A percentile compares a stretch with the other conserved stretches of the same genome.
Evolutionary conservation across 2,797 vertebrate genomes (phyloP).

Genomic region (Esox lucius): DNA sequence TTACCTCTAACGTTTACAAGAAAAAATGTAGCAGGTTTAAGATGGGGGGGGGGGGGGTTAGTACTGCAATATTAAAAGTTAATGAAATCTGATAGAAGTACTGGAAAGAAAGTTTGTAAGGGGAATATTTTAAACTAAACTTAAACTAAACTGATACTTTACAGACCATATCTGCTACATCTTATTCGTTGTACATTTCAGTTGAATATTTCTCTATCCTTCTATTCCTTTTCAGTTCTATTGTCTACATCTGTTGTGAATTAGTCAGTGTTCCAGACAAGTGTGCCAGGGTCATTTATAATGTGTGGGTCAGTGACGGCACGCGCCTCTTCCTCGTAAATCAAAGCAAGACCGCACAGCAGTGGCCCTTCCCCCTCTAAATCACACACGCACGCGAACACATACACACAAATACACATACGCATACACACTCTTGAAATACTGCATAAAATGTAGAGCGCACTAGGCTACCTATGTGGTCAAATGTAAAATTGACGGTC

Average conservation of each 20-base stretch:
- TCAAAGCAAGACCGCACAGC: conserved; percentile 33
- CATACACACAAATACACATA: no score
- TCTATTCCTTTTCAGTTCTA: background rate
- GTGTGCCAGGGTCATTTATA: conserved; percentile 44
- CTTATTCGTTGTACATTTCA: no score
- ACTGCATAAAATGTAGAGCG: background rate
- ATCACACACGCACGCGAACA: conserved; percentile 14
- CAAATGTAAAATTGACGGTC: no score
- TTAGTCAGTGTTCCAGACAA: conserved; percentile 31
- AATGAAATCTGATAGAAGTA: no score
- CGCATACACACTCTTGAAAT: conserved; percentile 13
- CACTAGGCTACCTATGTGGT: background rate
- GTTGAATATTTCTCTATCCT: background rate
- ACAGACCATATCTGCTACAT: no score
- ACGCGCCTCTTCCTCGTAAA: conserved; percentile 68
- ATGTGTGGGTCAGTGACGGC: conserved; percentile 54
- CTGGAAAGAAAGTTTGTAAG: no score
- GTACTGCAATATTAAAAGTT: no score
- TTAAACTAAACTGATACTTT: no score
- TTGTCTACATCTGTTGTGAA: conserved; percentile 8
- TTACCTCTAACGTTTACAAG: no score
- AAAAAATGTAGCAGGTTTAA: no score
- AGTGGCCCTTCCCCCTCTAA: conserved; percentile 1
- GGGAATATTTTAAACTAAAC: no score
- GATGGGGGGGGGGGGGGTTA: no score